Evolutionary conservation across 1,140 invertebrate genomes (phyloP).

Genomic region (Cydia pomonella): DNA sequence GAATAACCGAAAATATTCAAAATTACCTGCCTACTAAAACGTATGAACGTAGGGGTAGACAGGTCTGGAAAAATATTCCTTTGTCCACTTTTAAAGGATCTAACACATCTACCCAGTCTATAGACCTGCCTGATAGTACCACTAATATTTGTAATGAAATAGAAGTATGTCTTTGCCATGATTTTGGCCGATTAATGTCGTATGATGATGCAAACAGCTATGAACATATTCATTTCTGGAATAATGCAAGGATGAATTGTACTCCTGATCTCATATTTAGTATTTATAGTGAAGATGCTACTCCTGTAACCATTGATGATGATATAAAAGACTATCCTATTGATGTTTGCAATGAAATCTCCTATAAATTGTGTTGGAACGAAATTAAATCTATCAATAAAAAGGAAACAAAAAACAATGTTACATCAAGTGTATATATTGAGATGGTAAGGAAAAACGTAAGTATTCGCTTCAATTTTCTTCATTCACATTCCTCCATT

Average conservation of each 20-base stretch:
- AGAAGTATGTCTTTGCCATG: slow-evolving; percentile 62
- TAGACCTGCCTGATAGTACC: slow-evolving; percentile 18
- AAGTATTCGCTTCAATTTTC: not conserved
- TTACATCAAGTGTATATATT: not conserved
- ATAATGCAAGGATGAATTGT: slow-evolving; percentile 37
- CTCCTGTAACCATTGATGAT: not conserved
- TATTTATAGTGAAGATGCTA: slow-evolving; percentile 50
- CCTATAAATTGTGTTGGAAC: slow-evolving; percentile 43
- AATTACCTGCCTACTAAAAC: slow-evolving; percentile 47
- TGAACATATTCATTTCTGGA: slow-evolving; percentile 65
- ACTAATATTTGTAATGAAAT: slow-evolving; percentile 29
- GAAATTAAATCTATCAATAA: slow-evolving; percentile 10
- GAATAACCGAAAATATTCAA: slow-evolving; percentile 37
- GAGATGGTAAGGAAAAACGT: not conserved
- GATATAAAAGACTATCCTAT: not conserved
- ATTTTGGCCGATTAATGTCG: slow-evolving; percentile 58
- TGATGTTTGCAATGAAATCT: slow-evolving; percentile 21
- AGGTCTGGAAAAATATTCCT: not conserved
- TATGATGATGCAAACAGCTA: slow-evolving; percentile 46
- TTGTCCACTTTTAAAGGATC: no score
- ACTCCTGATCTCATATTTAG: slow-evolving; percentile 49
- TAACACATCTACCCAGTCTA: not conserved
- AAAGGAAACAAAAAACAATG: slow-evolving; percentile 34
- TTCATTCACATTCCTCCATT: not conserved
- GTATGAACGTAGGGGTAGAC: slow-evolving; percentile 28